Evolutionary conservation across 2,888 invertebrate species (phyloP), one percentile per base, ranked within the genome.

Genomic region (Azorinus chamasolen): DNA sequence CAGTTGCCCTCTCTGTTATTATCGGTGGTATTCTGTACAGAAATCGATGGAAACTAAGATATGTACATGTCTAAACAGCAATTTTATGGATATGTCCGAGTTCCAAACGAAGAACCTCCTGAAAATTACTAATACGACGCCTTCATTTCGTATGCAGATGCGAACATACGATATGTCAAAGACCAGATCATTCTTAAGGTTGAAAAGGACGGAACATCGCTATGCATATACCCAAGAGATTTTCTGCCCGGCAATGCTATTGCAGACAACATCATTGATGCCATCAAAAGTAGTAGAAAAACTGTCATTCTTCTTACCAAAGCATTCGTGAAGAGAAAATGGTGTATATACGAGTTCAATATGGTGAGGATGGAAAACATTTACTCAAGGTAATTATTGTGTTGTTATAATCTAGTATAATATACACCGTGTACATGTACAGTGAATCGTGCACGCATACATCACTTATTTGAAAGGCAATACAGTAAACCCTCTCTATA

Each of bases 301-400:
- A 85, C 82, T 0, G 50, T 87, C 1, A 74, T 81, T n/a, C 16
- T 88, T 22, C 27, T 88, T 16, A 66, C 83, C 6, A 50, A 55
- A 10, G 25, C 25, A 16, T 88, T 80, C 54, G 32, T 84, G 10
- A 20, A 70, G 10, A 84, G 83, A 43, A 59, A 79, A 16, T 85
- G 76, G 74, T 87, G 87, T 73, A 64, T 82, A 59, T 84, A 83
- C 51, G 88, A 88, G 66, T 79, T 87, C 22, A 65, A 82, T 22
- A 82, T 82, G 66, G 84, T 85, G 1, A 41, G 72, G n/a, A 74
- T 79, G 79, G 84, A 84, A 46, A 78, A 78, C 53, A 70, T 78
- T 8, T 78, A 73, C 45, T 72, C 77, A 0, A 53, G 69, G 22
- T 50, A 55, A 14, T 32, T 32, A 32, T 6, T 6, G 5, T 6